phyloP scores from a whole-genome alignment of 2,797 vertebrate genomes.

The Platalea minor region DNA sequence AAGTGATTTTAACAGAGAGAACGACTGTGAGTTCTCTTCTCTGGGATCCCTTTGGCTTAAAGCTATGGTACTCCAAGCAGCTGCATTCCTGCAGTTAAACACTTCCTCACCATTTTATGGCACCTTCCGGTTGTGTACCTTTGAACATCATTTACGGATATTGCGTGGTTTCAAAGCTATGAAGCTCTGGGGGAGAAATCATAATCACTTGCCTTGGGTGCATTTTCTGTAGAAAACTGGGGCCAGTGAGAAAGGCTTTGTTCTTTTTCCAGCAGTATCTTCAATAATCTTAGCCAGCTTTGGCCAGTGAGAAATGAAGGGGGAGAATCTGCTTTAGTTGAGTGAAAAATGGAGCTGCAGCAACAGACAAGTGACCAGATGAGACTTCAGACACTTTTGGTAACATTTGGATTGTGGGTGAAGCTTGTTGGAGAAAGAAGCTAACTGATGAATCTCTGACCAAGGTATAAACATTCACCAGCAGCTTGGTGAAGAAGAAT shows the following conservation, averaged over 20 bases:
- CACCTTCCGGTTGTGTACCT: background rate
- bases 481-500: background rate
- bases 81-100: background rate
- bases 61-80: background rate
- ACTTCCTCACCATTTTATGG: background rate
- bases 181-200: background rate
- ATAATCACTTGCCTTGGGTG: background rate
- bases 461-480: background rate
- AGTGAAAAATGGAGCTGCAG: background rate
- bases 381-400: background rate
- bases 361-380: background rate
- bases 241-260: background rate
- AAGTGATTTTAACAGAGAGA: background rate
- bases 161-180: background rate
- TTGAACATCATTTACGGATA: background rate
- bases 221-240: background rate
- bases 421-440: background rate
- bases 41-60: background rate
- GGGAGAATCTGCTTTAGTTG: background rate
- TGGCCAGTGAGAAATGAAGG: background rate
- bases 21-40: background rate
- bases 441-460: background rate
- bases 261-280: background rate
- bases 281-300: background rate
- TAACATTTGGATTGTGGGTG: background rate